These are phyloP conservation scores for Ophiothrix spiculata DNA, from an alignment of 35 echinoderm and acorn worm genomes.

Conservation along the genomic window DNA sequence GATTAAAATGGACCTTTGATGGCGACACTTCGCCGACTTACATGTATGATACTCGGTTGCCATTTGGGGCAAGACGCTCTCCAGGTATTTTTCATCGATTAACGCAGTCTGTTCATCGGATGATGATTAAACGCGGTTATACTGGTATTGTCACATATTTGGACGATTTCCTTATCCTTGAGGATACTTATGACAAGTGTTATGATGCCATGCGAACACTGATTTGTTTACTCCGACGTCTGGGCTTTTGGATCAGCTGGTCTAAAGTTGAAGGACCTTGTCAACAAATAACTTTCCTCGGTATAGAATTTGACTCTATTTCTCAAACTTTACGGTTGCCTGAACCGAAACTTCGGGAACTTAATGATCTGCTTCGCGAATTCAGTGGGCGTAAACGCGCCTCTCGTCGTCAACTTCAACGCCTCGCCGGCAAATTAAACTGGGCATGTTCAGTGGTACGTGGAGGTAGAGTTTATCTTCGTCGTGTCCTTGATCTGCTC, in stretches of 20 bases:
- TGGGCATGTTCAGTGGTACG: neutral
- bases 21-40: neutral
- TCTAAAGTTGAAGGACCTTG: neutral
- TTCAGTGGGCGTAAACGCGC: neutral
- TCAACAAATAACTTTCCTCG: neutral
- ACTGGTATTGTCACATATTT: neutral
- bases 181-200: neutral
- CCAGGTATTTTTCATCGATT: neutral
- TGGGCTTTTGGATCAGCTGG: neutral
- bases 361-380: neutral
- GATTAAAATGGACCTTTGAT: neutral
- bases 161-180: neutral
- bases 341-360: neutral
- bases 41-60: neutral
- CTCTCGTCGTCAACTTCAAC: neutral
- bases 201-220: neutral
- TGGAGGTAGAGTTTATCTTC: neutral
- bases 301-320: neutral
- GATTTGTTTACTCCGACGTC: neutral
- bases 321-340: neutral
- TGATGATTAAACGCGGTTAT: neutral
- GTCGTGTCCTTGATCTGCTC: neutral
- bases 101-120: neutral
- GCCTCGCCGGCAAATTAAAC: neutral
- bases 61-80: neutral